phyloP scores from a whole-genome alignment of 2,797 vertebrate species.

The Pangasius krempfi region DNA sequence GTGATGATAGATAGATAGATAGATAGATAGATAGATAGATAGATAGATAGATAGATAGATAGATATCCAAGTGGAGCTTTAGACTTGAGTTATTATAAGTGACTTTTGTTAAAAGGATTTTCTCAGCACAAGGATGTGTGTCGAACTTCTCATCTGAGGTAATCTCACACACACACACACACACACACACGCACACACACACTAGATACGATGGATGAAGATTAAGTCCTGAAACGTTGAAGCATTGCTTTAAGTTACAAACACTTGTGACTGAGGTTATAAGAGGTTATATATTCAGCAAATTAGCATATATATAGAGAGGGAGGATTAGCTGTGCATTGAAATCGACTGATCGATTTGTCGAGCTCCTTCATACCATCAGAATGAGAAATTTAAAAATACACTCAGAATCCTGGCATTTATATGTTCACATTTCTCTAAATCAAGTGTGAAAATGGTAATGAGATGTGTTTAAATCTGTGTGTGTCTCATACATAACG shows the following conservation, averaged over 20 bases:
- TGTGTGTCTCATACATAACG: neutral
- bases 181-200: too few species aligned
- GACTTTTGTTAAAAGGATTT: too few species aligned
- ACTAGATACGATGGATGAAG: neutral
- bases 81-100: too few species aligned
- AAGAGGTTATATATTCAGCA: neutral
- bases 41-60: neutral
- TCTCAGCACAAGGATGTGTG: too few species aligned
- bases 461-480: neutral
- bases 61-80: too few species aligned
- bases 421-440: neutral
- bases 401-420: neutral
- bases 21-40: neutral
- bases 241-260: too few species aligned
- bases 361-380: neutral
- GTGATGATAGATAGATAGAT: neutral
- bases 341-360: too few species aligned
- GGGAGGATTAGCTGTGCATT: neutral
- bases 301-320: neutral
- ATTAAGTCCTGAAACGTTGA: neutral
- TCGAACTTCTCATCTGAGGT: too few species aligned
- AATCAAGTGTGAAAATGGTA: neutral
- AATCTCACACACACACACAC: too few species aligned
- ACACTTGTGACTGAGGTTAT: too few species aligned
- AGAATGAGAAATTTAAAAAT: neutral